Evolutionary conservation across 2,113 vertebrate species (phyloP).

Genomic region (Tympanuchus pallidicinctus): DNA sequence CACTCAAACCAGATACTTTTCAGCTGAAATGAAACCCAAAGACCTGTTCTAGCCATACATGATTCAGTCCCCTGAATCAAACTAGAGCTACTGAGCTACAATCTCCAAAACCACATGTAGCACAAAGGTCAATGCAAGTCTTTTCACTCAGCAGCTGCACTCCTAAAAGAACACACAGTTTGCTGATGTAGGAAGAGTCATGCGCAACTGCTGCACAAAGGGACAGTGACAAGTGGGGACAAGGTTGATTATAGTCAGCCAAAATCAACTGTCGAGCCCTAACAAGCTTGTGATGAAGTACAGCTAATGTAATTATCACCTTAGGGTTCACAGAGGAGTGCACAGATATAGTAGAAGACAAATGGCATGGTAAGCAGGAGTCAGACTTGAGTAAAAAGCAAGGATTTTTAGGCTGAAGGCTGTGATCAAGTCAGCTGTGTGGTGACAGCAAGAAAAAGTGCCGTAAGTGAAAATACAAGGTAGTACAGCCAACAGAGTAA

Average conservation of each 20-base stretch:
- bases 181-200: constrained; percentile 12
- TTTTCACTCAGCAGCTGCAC: neutral
- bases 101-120: neutral
- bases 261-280: constrained; percentile 66
- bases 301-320: constrained; percentile 67
- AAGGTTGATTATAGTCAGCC: constrained; percentile 59
- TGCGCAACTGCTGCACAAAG: constrained; percentile 30
- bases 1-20: neutral
- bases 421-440: neutral
- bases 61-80: neutral
- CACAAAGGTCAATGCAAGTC: neutral
- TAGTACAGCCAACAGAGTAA: neutral
- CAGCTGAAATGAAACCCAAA: neutral
- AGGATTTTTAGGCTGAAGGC: constrained; percentile 26
- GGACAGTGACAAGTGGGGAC: constrained; percentile 67
- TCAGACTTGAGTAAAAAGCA: constrained; percentile 34
- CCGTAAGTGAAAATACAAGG: neutral
- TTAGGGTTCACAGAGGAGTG: constrained; percentile 45
- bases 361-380: constrained; percentile 40
- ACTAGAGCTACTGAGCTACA: neutral
- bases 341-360: constrained; percentile 45
- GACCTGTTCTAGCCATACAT: neutral
- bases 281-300: constrained; percentile 65
- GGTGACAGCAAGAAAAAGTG: neutral
- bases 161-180: neutral